Base-by-base conservation (phyloP, 2,888 invertebrate species). In the Acronicta psi region DNA sequence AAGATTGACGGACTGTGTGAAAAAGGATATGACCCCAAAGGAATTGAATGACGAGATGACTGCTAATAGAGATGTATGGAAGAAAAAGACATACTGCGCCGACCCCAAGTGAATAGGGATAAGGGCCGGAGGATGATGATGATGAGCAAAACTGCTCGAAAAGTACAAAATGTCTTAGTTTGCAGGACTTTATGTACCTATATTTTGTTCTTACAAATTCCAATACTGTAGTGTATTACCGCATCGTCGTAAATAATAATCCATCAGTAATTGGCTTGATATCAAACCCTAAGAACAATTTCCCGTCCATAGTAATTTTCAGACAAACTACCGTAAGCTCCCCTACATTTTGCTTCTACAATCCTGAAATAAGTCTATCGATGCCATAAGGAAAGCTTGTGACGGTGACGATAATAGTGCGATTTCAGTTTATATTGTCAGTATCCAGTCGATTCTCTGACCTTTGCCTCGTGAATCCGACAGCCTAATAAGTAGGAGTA, bases 391-490 rank as follows among this genome's bases (percentile, higher is more conserved):
- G 50, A 56, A 69, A 69, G 31, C 44, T 11, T 13, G 38, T 18
- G 54, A 47, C 59, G 47, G 16, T 50, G 66, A 59, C 69, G 51
- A 58, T 75, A 62, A 65, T 52, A 49, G 67, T 67, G 51, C 58
- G 49, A 75, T 58, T 59, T 59, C 58, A 65, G 51, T 62, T 46
- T 57, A 64, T 72, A 64, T 70, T 60, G 67, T 62, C 58, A 60
- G 47, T 55, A 14, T 49, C 37, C 17, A 23, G 51, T 44, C 50
- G 49, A 44, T 57, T 56, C 45, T n/a, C 52, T 60, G 75, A 75
- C 75, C 73, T 75, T 75, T 75, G 40, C 49, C 51, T 59, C 42
- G 17, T 1, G 61, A 61, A 75, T 73, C 73, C 58, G 73, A 73
- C 75, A 58, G 59, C 23, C 37, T 59, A 66, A 75, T 74, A 75